Evolutionary conservation across 2,888 invertebrate genomes (phyloP).

Genomic region (Synanthedon myopaeformis): DNA sequence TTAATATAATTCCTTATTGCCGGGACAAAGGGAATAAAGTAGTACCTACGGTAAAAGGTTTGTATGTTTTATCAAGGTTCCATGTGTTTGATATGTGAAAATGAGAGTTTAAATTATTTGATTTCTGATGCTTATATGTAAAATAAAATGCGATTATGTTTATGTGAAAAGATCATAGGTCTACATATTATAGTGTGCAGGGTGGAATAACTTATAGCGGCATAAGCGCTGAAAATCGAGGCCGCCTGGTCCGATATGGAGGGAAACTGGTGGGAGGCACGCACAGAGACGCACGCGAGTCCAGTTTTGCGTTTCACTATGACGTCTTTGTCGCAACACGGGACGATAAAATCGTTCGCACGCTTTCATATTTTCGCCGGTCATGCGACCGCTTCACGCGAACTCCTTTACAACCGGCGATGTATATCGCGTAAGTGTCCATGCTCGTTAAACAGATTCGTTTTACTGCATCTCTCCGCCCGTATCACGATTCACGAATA

Average conservation of each 20-base stretch:
- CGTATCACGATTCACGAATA: slow-evolving; percentile 15
- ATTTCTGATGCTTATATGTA: neutral
- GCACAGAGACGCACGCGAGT: slow-evolving; percentile 60
- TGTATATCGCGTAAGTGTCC: slow-evolving; percentile 9
- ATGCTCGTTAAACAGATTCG: slow-evolving; percentile 7
- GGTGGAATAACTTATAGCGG: slow-evolving; percentile 55
- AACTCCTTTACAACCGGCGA: slow-evolving; percentile 10
- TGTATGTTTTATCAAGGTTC: too few species aligned
- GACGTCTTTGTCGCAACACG: slow-evolving; percentile 10
- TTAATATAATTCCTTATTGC: too few species aligned
- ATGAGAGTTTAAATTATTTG: slow-evolving; percentile 5
- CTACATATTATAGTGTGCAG: slow-evolving; percentile 40
- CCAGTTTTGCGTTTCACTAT: slow-evolving; percentile 24
- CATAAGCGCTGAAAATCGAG: slow-evolving; percentile 60
- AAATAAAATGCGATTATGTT: neutral
- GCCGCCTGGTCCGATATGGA: slow-evolving; percentile 48
- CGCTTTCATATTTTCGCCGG: slow-evolving; percentile 12
- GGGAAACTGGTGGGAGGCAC: slow-evolving; percentile 59
- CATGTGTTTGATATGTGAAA: neutral
- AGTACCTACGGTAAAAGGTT: too few species aligned
- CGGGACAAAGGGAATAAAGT: too few species aligned
- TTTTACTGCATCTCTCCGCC: slow-evolving; percentile 14
- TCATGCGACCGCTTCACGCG: slow-evolving; percentile 7
- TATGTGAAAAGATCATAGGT: slow-evolving; percentile 6
- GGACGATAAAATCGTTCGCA: slow-evolving; percentile 11